Conservation (phyloP, 2,797 vertebrate genomes). For the Naso thynnoides region DNA sequence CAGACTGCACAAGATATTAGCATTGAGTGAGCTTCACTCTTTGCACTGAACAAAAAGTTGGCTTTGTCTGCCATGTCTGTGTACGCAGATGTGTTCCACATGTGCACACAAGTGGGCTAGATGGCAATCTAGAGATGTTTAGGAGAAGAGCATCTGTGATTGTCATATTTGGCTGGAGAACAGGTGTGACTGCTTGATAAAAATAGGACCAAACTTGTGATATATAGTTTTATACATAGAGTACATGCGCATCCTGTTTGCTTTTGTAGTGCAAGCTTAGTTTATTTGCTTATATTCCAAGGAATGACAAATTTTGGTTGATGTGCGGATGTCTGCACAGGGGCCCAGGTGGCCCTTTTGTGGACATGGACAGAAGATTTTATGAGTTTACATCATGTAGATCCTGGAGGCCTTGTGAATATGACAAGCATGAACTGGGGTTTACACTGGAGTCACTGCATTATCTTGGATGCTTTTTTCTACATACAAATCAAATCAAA, state of each 20-base stretch:
- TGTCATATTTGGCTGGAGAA: not conserved
- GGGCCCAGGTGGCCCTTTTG: no score
- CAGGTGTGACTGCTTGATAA: not conserved
- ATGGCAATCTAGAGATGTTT: not conserved
- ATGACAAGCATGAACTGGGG: not conserved
- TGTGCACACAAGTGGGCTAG: not conserved
- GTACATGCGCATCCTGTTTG: no score
- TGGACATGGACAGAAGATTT: no score
- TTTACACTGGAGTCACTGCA: not conserved
- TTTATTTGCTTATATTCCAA: no score
- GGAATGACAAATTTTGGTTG: no score
- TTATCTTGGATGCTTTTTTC: not conserved
- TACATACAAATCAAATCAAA: not conserved
- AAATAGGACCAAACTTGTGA: no score
- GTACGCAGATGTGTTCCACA: not conserved
- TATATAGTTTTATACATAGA: no score
- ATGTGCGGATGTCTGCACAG: no score
- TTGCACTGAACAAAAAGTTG: not conserved
- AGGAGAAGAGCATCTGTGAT: not conserved
- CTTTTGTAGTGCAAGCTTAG: no score
- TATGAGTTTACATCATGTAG: no score
- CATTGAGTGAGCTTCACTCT: not conserved
- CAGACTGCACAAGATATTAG: not conserved
- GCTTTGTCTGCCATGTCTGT: not conserved
- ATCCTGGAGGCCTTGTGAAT: not conserved